Conservation (phyloP, 2,888 invertebrate species). For the Perithous albicinctus region DNA sequence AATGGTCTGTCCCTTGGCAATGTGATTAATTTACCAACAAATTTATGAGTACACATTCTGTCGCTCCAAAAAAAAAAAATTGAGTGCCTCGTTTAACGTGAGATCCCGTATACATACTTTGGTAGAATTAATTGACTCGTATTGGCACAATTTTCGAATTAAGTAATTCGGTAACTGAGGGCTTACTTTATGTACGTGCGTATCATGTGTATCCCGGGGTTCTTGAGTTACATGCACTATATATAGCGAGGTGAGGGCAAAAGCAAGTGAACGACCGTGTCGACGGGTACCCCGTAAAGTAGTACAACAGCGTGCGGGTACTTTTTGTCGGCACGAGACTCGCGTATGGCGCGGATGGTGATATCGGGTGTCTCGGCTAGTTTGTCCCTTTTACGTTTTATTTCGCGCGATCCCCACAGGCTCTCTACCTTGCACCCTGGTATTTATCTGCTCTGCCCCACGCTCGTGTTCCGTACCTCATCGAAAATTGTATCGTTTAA, state of each 20-base stretch:
- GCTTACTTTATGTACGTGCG: slow-evolving; percentile 10
- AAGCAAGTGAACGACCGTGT: slow-evolving; percentile 70
- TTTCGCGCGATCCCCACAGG: not conserved
- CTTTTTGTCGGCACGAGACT: slow-evolving; percentile 41
- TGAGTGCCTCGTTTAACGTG: not conserved
- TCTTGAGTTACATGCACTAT: slow-evolving; percentile 62
- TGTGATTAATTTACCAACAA: not conserved
- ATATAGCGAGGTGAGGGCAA: not conserved
- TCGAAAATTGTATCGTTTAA: not conserved
- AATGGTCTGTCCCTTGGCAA: no score
- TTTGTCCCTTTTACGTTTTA: slow-evolving; percentile 22
- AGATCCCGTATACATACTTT: not conserved
- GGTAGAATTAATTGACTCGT: slow-evolving; percentile 1
- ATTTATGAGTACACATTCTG: not conserved
- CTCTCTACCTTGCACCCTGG: not conserved
- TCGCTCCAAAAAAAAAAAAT: not conserved
- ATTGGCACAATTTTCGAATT: slow-evolving; percentile 28
- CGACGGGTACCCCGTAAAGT: slow-evolving; percentile 41
- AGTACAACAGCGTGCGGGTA: slow-evolving; percentile 18
- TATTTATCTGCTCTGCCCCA: not conserved
- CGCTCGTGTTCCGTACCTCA: not conserved
- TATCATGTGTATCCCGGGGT: slow-evolving; percentile 45
- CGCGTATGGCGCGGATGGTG: slow-evolving; percentile 18
- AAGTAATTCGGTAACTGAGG: slow-evolving; percentile 49
- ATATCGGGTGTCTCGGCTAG: slow-evolving; percentile 34